A percentile compares a stretch with the other conserved stretches of the same genome.
phyloP scores from a whole-genome alignment of 2,113 vertebrate genomes.

The Pelecanoides urinatrix region DNA sequence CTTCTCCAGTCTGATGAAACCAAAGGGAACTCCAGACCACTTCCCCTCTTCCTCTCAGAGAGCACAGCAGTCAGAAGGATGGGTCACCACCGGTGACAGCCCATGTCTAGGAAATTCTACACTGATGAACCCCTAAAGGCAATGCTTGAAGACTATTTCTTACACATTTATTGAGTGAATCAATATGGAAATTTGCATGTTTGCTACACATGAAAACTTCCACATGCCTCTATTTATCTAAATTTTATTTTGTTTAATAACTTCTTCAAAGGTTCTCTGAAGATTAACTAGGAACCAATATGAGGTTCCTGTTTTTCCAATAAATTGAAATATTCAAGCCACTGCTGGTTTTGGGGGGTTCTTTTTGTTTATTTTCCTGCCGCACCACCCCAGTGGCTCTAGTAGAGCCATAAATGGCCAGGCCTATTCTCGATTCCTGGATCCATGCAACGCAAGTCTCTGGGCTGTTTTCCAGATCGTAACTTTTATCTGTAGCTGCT shows the following conservation, averaged over 20 bases:
- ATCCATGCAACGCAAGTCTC: neutral
- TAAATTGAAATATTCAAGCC: neutral
- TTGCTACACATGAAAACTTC: neutral
- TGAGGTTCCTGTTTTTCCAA: neutral
- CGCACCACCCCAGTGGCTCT: neutral
- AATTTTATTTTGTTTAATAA: neutral
- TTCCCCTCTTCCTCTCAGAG: neutral
- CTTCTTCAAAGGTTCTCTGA: neutral
- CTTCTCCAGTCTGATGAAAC: neutral
- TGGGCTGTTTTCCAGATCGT: neutral
- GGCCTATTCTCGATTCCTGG: neutral
- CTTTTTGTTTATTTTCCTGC: neutral
- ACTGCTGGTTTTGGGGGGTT: neutral
- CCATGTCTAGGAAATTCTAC: neutral
- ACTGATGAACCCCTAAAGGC: neutral
- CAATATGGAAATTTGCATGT: neutral
- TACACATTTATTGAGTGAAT: neutral
- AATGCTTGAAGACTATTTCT: neutral
- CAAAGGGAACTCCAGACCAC: neutral
- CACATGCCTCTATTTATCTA: rapidly evolving
- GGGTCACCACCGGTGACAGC: rapidly evolving
- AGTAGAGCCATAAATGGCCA: neutral
- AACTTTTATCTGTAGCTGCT: neutral
- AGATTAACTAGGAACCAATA: neutral
- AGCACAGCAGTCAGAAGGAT: rapidly evolving